These are phyloP conservation scores for Saguinus midas DNA, from an alignment of 2,113 vertebrate genomes.

Conservation along the genomic window DNA sequence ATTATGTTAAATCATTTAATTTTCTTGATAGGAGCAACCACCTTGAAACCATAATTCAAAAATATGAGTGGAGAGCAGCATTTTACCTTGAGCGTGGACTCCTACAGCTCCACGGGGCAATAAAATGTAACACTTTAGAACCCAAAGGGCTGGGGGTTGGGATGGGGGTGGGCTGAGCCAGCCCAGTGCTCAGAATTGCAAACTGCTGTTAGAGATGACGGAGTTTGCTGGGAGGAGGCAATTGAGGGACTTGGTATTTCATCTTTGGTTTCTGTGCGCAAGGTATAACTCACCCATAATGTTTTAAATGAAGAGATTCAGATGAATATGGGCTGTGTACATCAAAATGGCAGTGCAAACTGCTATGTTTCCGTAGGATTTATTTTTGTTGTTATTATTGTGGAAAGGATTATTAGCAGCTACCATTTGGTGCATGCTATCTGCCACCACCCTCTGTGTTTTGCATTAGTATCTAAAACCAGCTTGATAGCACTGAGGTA, in stretches of 20 bases:
- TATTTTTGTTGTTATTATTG: background rate
- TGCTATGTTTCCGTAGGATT: background rate
- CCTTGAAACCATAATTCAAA: constrained; percentile 79
- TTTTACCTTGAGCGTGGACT: constrained; percentile 65
- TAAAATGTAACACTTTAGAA: constrained; percentile 74
- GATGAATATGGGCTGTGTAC: background rate
- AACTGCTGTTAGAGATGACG: background rate
- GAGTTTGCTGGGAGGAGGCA: background rate
- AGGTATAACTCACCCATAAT: background rate
- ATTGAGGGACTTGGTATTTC: background rate
- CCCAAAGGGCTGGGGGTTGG: background rate
- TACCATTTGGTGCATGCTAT: rapidly evolving
- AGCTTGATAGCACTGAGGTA: background rate
- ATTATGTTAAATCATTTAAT: constrained; percentile 82
- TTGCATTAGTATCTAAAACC: background rate
- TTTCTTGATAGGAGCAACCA: constrained; percentile 82
- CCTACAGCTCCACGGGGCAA: constrained; percentile 65
- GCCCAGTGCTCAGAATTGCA: background rate
- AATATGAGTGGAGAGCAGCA: constrained; percentile 75
- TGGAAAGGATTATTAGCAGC: background rate
- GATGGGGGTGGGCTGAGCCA: background rate
- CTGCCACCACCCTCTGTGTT: background rate
- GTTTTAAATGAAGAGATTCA: background rate
- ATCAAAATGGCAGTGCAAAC: background rate
- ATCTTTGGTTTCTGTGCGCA: background rate